Percentiles rank a stretch among this genome's conserved stretches.
phyloP scores from a whole-genome alignment of 2,797 vertebrate genomes.

The Calcarius lapponicus region DNA sequence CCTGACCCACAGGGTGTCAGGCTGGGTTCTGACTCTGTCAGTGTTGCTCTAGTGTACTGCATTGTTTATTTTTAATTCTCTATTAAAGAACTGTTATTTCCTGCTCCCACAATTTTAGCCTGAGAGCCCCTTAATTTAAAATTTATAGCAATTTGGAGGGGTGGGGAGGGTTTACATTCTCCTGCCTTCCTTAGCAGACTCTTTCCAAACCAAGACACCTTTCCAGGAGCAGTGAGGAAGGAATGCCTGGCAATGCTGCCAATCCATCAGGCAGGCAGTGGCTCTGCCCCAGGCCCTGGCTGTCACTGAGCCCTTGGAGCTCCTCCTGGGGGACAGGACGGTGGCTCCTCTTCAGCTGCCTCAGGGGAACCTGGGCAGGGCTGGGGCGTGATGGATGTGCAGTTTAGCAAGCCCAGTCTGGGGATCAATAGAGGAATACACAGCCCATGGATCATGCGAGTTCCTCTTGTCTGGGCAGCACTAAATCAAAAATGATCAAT shows the following conservation, averaged over 20 bases:
- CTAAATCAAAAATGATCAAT: conserved; percentile 72
- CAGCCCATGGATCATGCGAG: conserved; percentile 67
- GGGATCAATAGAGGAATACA: conserved; percentile 67
- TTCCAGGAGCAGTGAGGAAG: background rate
- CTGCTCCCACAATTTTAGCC: too few species aligned
- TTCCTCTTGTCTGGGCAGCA: conserved; percentile 39
- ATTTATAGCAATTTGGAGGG: too few species aligned
- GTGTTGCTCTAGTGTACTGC: too few species aligned
- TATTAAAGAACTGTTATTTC: too few species aligned
- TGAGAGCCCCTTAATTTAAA: too few species aligned
- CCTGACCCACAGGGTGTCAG: too few species aligned
- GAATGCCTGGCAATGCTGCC: background rate
- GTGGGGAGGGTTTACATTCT: too few species aligned
- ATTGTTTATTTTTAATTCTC: too few species aligned
- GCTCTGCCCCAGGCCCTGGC: background rate
- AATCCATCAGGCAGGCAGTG: background rate
- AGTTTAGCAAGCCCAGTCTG: conserved; percentile 64
- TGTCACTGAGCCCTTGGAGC: background rate
- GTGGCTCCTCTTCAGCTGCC: background rate
- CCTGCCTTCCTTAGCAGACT: too few species aligned
- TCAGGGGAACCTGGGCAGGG: background rate
- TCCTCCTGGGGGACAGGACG: background rate
- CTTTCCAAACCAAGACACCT: too few species aligned
- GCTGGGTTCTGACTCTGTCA: too few species aligned
- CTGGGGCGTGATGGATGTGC: conserved; percentile 66